A percentile compares a stretch with the other conserved stretches of the same genome.
These are phyloP conservation scores for Euclidia mi DNA, from an alignment of 2,888 invertebrate species.

Conservation along the genomic window DNA sequence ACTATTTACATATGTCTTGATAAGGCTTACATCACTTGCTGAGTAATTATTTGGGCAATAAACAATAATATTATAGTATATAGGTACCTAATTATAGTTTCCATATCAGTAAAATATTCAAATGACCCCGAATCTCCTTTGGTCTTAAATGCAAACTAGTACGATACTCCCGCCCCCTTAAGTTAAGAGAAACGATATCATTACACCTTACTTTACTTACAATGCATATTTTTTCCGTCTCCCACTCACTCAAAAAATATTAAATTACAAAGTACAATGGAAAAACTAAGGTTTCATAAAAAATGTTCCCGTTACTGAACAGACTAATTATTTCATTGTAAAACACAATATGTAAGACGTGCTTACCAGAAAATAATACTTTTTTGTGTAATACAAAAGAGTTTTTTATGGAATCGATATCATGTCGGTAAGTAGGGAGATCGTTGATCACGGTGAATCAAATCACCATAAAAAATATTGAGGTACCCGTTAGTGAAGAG, in stretches of 20 bases:
- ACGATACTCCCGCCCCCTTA: slow-evolving; percentile 1
- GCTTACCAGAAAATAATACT: slow-evolving; percentile 82
- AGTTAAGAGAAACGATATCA: slow-evolving; percentile 43
- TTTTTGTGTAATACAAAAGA: slow-evolving; percentile 82
- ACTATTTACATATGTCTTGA: no score
- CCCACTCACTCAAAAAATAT: slow-evolving; percentile 85
- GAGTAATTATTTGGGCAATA: no score
- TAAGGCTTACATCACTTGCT: no score
- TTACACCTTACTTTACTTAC: slow-evolving; percentile 67
- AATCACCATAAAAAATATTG: slow-evolving; percentile 35
- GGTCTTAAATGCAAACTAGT: not conserved
- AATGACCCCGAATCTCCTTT: slow-evolving; percentile 3
- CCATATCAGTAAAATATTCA: not conserved
- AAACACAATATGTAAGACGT: slow-evolving; percentile 81
- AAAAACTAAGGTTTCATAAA: slow-evolving; percentile 74
- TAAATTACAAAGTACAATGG: slow-evolving; percentile 85
- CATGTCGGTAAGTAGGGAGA: slow-evolving; percentile 76
- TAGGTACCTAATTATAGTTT: no score
- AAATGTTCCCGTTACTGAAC: slow-evolving; percentile 84
- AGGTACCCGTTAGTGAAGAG: slow-evolving; percentile 25
- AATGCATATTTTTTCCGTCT: slow-evolving; percentile 72
- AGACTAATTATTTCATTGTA: slow-evolving; percentile 88
- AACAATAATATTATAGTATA: no score
- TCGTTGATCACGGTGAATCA: slow-evolving; percentile 61
- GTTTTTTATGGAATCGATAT: slow-evolving; percentile 81